Percentiles rank a stretch among this genome's conserved stretches.
These are phyloP conservation scores for Serinus canaria DNA, from an alignment of 2,113 vertebrate species.

Conservation along the genomic window DNA sequence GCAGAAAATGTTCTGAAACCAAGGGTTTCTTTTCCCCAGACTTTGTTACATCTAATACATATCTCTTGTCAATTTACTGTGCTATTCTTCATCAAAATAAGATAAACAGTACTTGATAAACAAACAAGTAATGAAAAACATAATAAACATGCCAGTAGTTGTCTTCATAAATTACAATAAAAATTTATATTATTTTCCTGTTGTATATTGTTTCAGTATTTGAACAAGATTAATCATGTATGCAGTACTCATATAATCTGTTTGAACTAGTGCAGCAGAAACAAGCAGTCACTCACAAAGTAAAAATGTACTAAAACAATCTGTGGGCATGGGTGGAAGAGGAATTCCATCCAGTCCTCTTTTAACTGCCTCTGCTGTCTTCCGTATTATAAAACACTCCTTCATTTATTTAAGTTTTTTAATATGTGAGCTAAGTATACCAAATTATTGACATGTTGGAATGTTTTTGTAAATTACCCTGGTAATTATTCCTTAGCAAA, in stretches of 20 bases:
- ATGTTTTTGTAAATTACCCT: conserved; percentile 27
- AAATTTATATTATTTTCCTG: background rate
- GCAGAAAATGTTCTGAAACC: background rate
- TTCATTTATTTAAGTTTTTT: conserved; percentile 29
- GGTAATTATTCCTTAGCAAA: conserved; percentile 33
- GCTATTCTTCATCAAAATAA: background rate
- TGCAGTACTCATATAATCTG: background rate
- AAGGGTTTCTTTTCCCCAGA: background rate
- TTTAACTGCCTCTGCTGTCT: background rate
- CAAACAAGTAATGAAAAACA: background rate
- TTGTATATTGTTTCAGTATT: background rate
- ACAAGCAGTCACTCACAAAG: background rate
- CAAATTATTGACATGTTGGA: conserved; percentile 25
- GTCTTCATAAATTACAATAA: background rate
- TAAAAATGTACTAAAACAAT: background rate
- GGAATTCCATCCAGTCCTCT: background rate
- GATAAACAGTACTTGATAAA: background rate
- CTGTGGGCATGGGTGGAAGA: background rate
- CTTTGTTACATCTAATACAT: background rate
- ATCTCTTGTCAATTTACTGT: background rate
- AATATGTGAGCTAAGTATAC: conserved; percentile 40
- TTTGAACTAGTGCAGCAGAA: conserved; percentile 7
- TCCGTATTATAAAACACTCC: background rate
- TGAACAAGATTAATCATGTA: background rate
- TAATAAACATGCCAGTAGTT: background rate